These are phyloP conservation scores for Tenthredo distinguenda DNA, from an alignment of 2,888 invertebrate species.

Conservation along the genomic window DNA sequence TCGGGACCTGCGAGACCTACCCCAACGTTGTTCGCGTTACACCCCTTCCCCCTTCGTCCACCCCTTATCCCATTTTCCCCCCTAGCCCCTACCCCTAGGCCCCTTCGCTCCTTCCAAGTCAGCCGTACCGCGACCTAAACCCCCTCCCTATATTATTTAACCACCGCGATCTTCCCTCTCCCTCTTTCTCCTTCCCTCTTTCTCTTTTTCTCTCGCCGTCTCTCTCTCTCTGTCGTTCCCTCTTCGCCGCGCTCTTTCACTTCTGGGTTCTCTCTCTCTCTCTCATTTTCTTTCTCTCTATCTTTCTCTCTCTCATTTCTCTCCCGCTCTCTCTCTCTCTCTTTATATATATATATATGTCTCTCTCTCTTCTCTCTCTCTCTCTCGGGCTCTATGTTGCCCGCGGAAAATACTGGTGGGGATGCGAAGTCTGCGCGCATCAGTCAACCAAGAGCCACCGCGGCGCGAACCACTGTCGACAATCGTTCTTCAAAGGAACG, in stretches of 20 bases:
- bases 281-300: conserved; percentile 54
- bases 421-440: conserved; percentile 75
- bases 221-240: conserved; percentile 55
- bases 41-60: conserved; percentile 48
- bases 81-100: conserved; percentile 25
- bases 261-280: conserved; percentile 53
- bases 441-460: conserved; percentile 77
- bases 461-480: conserved; percentile 72
- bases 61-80: conserved; percentile 42
- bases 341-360: background rate
- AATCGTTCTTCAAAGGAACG: conserved; percentile 50
- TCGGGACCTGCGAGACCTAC: conserved; percentile 47
- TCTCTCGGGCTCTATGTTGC: conserved; percentile 44
- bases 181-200: conserved; percentile 43
- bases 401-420: conserved; percentile 73
- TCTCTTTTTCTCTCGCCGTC: conserved; percentile 45
- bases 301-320: conserved; percentile 53
- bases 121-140: conserved; percentile 37
- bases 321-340: conserved; percentile 52
- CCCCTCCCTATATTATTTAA: conserved; percentile 43
- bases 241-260: conserved; percentile 56
- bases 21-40: conserved; percentile 55
- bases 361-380: conserved; percentile 54
- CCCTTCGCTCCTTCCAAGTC: conserved; percentile 52
- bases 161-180: conserved; percentile 45